Evolutionary conservation across 2,113 vertebrate genomes (phyloP).

Genomic region (Megaceryle torquata): DNA sequence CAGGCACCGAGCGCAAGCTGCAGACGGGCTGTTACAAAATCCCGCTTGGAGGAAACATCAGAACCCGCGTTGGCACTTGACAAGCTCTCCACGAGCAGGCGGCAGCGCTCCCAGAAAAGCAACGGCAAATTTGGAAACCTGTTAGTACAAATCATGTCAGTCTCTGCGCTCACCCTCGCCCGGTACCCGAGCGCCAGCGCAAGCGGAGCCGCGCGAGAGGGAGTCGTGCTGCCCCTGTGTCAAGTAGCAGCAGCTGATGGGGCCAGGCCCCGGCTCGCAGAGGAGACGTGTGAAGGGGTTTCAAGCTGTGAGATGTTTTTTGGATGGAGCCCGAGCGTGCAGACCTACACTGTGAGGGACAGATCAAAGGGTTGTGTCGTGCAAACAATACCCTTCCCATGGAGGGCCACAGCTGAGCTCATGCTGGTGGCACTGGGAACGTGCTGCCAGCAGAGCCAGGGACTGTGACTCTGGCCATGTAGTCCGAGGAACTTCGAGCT

Average conservation of each 20-base stretch:
- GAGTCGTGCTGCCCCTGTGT: accelerated
- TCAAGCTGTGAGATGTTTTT: neutral
- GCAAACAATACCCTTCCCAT: neutral
- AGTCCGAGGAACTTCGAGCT: neutral
- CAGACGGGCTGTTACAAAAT: neutral
- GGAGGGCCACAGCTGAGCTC: neutral
- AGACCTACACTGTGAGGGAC: neutral
- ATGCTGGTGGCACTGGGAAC: accelerated
- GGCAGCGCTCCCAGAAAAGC: neutral
- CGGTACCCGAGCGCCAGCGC: accelerated
- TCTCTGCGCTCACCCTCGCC: neutral
- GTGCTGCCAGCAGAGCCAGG: accelerated
- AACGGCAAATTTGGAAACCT: neutral
- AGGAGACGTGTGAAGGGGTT: neutral
- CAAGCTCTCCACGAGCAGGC: neutral
- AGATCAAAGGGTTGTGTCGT: neutral
- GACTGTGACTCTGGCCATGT: accelerated
- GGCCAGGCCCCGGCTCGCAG: neutral
- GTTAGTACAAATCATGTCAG: neutral
- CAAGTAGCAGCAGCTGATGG: accelerated
- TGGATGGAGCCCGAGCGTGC: neutral
- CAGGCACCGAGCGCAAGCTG: neutral
- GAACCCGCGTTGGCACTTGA: neutral
- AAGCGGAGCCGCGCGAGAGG: accelerated
- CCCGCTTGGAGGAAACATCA: accelerated